These are phyloP conservation scores for Drosophila cracens DNA, from an alignment of 2,888 invertebrate genomes.

Conservation along the genomic window DNA sequence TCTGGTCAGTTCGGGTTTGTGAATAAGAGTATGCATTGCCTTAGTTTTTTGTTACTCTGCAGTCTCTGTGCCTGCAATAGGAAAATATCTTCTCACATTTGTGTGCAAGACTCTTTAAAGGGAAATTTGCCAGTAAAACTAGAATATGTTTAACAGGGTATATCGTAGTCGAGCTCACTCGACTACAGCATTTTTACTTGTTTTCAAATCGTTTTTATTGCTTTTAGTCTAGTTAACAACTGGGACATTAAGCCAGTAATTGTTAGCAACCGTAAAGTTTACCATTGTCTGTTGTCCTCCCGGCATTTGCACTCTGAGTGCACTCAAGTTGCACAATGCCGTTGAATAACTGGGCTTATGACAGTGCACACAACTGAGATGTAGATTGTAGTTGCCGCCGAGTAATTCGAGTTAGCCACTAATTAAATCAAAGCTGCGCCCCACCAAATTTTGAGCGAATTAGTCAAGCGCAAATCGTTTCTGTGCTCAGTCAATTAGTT, in stretches of 20 bases:
- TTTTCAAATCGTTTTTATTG: slow-evolving; percentile 13
- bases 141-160: too few relatives aligned
- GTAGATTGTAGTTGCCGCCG: not conserved
- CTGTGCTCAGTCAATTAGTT: slow-evolving; percentile 3
- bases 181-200: too few relatives aligned
- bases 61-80: too few relatives aligned
- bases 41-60: too few relatives aligned
- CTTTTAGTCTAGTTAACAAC: slow-evolving; percentile 27
- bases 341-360: not conserved
- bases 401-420: slow-evolving; percentile 40
- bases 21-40: too few relatives aligned
- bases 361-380: not conserved
- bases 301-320: slow-evolving; percentile 11
- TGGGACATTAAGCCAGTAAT: slow-evolving; percentile 34
- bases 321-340: slow-evolving; percentile 26
- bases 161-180: too few relatives aligned
- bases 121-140: too few relatives aligned
- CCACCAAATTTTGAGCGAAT: slow-evolving; percentile 21
- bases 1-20: too few relatives aligned
- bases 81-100: too few relatives aligned
- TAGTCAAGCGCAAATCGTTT: slow-evolving; percentile 4
- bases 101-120: too few relatives aligned
- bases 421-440: slow-evolving; percentile 57
- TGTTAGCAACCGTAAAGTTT: slow-evolving; percentile 16
- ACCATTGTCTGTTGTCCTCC: slow-evolving; percentile 2